These are phyloP conservation scores for Brachyptera risi DNA, from an alignment of 2,888 invertebrate genomes.

Conservation along the genomic window DNA sequence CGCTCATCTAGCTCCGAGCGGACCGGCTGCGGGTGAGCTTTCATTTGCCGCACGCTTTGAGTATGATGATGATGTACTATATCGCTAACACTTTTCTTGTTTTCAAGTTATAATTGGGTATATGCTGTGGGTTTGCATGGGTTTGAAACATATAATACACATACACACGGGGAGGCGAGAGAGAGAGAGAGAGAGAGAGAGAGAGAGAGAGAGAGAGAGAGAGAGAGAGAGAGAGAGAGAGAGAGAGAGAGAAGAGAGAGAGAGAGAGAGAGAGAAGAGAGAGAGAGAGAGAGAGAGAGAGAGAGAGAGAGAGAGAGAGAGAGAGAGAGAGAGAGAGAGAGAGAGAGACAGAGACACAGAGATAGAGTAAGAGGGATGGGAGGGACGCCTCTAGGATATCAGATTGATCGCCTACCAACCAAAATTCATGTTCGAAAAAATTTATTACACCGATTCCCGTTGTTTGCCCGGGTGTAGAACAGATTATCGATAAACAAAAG, in stretches of 20 bases:
- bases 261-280: conserved; percentile 7
- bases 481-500: conserved; percentile 27
- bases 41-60: conserved; percentile 33
- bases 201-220: background rate
- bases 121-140: conserved; percentile 17
- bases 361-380: no score
- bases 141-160: background rate
- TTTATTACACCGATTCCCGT: conserved; percentile 27
- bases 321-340: conserved; percentile 8
- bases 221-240: background rate
- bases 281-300: conserved; percentile 3
- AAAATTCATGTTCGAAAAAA: conserved; percentile 31
- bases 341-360: conserved; percentile 10
- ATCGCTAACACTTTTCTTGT: conserved; percentile 32
- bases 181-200: conserved; percentile 8
- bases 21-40: conserved; percentile 35
- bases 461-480: conserved; percentile 6
- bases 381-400: conserved; percentile 29
- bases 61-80: conserved; percentile 20
- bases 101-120: conserved; percentile 33
- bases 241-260: conserved; percentile 1
- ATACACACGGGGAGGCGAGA: background rate
- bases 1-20: no score
- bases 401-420: conserved; percentile 31
- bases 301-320: background rate